Base-by-base conservation (phyloP, 2,888 invertebrate genomes). In the Glaucopsyche alexis region DNA sequence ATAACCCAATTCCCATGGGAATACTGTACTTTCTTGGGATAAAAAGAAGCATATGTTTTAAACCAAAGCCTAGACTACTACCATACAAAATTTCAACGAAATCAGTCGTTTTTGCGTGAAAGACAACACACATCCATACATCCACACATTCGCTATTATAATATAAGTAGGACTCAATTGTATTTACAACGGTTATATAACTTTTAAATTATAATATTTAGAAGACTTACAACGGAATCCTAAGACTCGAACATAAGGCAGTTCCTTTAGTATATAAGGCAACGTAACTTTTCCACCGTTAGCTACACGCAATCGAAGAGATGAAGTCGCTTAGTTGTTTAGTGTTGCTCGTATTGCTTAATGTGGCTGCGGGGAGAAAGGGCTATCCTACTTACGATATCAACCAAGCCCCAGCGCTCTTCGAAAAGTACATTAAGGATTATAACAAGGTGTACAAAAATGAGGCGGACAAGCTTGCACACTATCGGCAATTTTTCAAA, bases 391-490 rank as follows among this genome's bases (percentile, higher is more conserved):
- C 75, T 60, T 86, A 82, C 76, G 80, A 87, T 40, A 0, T 84
- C 9, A 73, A 72, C 4, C 70, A 85, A 7, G 83, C 83, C 0
- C 75, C 75, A 0, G 55, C 29, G 0, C 50, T 83, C 11, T 88
- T 87, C 49, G 81, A 81, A 0, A 55, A 81, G n/a, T 87, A 83
- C 74, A 75, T 84, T 0, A 78, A 79, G 67, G 81, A 85, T 0
- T 75, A 79, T 74, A 74, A 84, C 47, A 84, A 78, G 75, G 38
- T 74, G 3, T 87, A 87, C 74, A 83, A 82, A 65, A 79, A 84
- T 77, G 81, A 79, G 0, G 81, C 74, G 0, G 87, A 88, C 50
- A 81, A 72, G 75, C 73, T 80, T 0, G 29, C 45, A 1, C 87
- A 85, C 74, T 85, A 76, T 67, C 60, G 78, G 49, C 80, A 81